These are phyloP conservation scores for Acanthosepion esculentum DNA, from an alignment of 2,888 invertebrate species.

Conservation along the genomic window DNA sequence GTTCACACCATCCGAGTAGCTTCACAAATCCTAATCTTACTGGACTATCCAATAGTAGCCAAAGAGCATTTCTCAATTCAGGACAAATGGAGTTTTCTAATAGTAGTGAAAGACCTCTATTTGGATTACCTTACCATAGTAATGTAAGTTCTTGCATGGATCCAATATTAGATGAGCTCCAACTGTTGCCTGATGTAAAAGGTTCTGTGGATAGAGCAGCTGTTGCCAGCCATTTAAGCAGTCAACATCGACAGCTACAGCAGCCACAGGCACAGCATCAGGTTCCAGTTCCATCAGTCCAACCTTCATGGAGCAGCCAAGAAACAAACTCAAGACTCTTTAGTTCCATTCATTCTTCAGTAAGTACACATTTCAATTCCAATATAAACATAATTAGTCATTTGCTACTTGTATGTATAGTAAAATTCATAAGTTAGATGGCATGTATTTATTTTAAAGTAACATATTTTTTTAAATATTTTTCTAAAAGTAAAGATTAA, in stretches of 20 bases:
- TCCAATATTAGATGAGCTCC: slow-evolving; percentile 43
- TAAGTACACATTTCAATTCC: not conserved
- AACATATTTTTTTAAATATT: too few relatives aligned
- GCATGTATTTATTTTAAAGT: too few relatives aligned
- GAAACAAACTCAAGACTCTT: slow-evolving; percentile 41
- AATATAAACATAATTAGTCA: too few relatives aligned
- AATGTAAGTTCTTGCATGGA: slow-evolving; percentile 40
- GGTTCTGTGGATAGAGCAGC: not conserved
- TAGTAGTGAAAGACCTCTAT: slow-evolving; percentile 24
- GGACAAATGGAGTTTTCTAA: slow-evolving; percentile 45
- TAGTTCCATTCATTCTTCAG: slow-evolving; percentile 43
- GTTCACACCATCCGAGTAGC: slow-evolving; percentile 39
- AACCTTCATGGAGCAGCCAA: slow-evolving; percentile 46
- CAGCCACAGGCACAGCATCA: slow-evolving; percentile 36
- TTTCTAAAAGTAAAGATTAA: too few relatives aligned
- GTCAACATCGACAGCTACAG: not conserved
- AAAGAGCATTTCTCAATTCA: slow-evolving; percentile 44
- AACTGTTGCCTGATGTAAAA: slow-evolving; percentile 41
- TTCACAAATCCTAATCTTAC: slow-evolving; percentile 41
- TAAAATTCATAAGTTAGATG: too few relatives aligned
- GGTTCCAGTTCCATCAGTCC: slow-evolving; percentile 45
- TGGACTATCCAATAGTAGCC: slow-evolving; percentile 40
- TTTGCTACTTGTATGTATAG: too few relatives aligned
- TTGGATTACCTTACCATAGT: slow-evolving; percentile 46
- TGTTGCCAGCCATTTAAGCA: not conserved